Conservation (phyloP, 2,797 vertebrate species). For the Bradypus variegatus region DNA sequence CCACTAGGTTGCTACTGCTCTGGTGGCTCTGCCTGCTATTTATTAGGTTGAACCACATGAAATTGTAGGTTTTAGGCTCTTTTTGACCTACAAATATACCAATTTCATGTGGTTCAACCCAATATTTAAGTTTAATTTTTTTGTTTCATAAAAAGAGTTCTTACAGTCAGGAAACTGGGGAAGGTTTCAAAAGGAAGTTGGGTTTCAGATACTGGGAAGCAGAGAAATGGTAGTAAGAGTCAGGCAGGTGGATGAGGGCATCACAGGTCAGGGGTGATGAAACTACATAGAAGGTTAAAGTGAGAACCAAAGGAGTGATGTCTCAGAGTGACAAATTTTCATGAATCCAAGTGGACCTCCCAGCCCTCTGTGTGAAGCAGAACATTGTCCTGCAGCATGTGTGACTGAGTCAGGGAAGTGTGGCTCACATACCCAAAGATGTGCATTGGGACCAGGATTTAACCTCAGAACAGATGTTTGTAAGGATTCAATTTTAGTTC, state of each 20-base stretch:
- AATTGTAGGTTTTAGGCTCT: neutral
- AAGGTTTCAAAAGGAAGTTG: neutral
- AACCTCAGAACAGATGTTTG: neutral
- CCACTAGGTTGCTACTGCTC: neutral
- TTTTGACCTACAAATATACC: neutral
- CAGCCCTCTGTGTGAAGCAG: neutral
- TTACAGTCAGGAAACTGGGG: neutral
- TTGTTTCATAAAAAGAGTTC: neutral
- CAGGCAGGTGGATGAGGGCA: neutral
- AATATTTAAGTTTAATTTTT: neutral
- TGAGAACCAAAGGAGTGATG: neutral
- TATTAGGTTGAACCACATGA: neutral
- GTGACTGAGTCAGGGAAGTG: rapidly evolving
- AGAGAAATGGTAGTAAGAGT: neutral
- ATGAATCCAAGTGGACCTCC: neutral
- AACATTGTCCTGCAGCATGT: neutral
- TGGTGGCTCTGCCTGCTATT: neutral
- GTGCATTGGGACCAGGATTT: neutral
- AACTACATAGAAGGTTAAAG: neutral
- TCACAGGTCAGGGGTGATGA: neutral
- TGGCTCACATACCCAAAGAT: neutral
- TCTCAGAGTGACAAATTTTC: neutral
- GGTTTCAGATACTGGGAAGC: neutral
- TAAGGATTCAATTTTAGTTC: neutral
- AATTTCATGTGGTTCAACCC: neutral